A percentile compares a stretch with the other conserved stretches of the same genome.
phyloP scores from a whole-genome alignment of 2,113 vertebrate genomes.

The Ondatra zibethicus region DNA sequence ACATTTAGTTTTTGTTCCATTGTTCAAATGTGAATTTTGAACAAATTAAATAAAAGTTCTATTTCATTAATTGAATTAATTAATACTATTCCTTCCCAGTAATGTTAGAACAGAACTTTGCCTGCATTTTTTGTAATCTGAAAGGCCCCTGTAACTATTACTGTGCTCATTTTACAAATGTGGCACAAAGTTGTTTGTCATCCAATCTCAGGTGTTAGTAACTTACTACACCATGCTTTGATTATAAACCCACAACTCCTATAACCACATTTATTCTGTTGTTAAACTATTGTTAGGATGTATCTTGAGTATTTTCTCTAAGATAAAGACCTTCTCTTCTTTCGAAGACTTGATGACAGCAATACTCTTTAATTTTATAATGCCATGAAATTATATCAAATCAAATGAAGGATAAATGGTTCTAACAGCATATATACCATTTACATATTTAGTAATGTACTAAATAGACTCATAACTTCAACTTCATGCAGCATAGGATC shows the following conservation, averaged over 20 bases:
- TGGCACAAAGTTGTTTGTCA: not conserved
- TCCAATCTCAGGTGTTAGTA: not conserved
- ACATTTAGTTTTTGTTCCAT: not conserved
- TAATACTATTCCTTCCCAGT: not conserved
- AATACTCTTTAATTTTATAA: slow-evolving; percentile 20
- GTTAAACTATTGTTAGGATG: not conserved
- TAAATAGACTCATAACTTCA: not conserved
- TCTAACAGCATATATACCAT: not conserved
- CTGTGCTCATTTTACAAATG: not conserved
- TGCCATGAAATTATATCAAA: not conserved
- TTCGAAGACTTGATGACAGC: not conserved
- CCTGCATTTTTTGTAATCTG: not conserved
- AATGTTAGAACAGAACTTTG: not conserved
- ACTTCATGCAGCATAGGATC: not conserved
- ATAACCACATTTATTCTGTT: not conserved
- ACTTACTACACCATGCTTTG: not conserved
- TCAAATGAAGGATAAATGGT: not conserved
- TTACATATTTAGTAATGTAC: not conserved
- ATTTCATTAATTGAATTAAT: not conserved
- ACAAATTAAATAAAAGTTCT: slow-evolving; percentile 3
- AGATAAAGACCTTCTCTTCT: not conserved
- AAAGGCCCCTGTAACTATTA: not conserved
- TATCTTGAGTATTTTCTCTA: not conserved
- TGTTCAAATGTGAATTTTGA: slow-evolving; percentile 8
- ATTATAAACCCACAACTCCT: not conserved